Conservation (phyloP, 2,797 vertebrate species). For the Valencia hispanica region DNA sequence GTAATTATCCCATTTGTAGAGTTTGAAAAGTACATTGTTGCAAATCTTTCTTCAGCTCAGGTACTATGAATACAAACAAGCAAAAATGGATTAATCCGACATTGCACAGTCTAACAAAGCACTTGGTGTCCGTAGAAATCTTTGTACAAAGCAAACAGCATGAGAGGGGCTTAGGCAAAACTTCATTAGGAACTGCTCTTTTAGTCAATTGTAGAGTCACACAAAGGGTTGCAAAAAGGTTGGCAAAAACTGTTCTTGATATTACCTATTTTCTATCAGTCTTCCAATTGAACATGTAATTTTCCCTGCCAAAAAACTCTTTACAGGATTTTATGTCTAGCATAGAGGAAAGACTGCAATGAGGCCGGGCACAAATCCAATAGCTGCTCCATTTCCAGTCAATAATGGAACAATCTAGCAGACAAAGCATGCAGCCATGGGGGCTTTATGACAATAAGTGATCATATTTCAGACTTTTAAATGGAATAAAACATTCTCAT, state of each 20-base stretch:
- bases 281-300: background rate
- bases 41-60: slow-evolving; percentile 9
- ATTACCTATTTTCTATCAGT: background rate
- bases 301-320: background rate
- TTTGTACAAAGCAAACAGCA: slow-evolving; percentile 2
- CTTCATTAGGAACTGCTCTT: background rate
- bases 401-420: slow-evolving; percentile 9
- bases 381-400: slow-evolving; percentile 14
- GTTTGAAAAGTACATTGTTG: background rate
- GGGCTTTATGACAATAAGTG: slow-evolving; percentile 1
- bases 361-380: slow-evolving; percentile 7
- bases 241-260: background rate
- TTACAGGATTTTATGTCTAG: background rate
- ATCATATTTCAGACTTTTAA: slow-evolving; percentile 19
- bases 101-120: background rate
- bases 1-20: slow-evolving; percentile 17
- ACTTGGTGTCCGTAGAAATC: background rate
- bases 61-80: background rate
- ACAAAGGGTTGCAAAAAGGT: background rate
- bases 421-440: background rate
- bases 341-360: slow-evolving; percentile 11
- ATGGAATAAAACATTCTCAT: slow-evolving; percentile 11
- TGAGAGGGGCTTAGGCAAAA: background rate
- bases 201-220: background rate
- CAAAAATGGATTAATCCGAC: background rate